Evolutionary conservation across 2,113 vertebrate genomes (phyloP).

Genomic region (Poecile atricapillus): DNA sequence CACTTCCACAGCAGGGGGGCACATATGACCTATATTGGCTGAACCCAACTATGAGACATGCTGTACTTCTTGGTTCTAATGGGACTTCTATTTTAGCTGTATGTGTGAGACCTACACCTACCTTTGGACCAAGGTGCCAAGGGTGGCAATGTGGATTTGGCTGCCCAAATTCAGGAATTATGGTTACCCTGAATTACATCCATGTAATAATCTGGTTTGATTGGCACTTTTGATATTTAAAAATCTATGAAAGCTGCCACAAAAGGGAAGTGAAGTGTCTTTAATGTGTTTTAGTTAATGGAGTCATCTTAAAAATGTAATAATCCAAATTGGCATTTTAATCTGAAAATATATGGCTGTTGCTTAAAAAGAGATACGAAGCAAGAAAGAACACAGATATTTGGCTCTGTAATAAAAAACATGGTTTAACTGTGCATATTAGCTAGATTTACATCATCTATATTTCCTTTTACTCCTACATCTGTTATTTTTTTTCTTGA

Average conservation of each 20-base stretch:
- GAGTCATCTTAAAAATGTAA: not conserved
- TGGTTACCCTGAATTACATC: not conserved
- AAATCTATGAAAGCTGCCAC: not conserved
- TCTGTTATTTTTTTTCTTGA: not conserved
- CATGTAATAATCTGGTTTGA: not conserved
- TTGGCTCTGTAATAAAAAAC: not conserved
- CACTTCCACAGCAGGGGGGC: not conserved
- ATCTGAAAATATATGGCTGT: not conserved
- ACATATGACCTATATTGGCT: not conserved
- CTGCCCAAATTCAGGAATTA: not conserved
- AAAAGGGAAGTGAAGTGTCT: not conserved
- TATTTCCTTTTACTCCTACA: not conserved
- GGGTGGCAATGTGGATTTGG: not conserved
- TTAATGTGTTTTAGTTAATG: not conserved
- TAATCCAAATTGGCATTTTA: not conserved
- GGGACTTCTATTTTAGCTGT: not conserved
- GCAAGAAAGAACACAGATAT: not conserved
- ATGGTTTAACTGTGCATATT: not conserved
- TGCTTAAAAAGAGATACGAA: not conserved
- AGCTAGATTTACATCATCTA: not conserved
- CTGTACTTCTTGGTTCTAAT: not conserved
- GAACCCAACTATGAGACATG: fast-evolving
- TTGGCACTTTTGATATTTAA: not conserved
- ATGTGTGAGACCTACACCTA: not conserved
- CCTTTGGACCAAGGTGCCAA: not conserved